Conservation (phyloP, 2,113 vertebrate species). For the Acanthisitta chloris region DNA sequence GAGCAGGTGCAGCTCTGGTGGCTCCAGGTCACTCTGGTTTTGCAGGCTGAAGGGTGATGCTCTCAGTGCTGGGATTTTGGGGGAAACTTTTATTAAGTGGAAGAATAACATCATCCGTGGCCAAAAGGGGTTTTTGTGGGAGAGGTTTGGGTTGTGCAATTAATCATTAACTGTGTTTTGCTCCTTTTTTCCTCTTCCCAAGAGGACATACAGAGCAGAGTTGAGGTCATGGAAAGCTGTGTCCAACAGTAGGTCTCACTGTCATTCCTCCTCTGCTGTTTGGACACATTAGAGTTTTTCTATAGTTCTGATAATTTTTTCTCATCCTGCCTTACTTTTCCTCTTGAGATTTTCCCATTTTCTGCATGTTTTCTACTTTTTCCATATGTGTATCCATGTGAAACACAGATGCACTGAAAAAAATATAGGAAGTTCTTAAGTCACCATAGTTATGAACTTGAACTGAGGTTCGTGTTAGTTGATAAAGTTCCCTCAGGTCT, state of each 20-base stretch:
- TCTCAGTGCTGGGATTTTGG: neutral
- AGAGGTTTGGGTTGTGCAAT: neutral
- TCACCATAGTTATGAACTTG: accelerated
- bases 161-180: neutral
- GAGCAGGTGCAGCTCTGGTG: neutral
- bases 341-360: neutral
- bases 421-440: neutral
- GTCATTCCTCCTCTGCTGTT: neutral
- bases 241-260: neutral
- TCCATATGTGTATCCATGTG: accelerated
- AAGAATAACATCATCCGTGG: neutral
- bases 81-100: constrained; percentile 30
- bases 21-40: neutral
- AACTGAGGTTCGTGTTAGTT: neutral
- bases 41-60: neutral
- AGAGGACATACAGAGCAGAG: neutral
- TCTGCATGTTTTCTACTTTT: neutral
- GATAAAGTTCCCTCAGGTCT: neutral
- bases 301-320: neutral
- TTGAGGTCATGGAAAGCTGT: neutral
- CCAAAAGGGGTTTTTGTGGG: neutral
- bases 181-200: neutral
- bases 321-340: neutral
- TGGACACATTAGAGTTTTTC: neutral
- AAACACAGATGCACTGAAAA: neutral